These are phyloP conservation scores for Salvator merianae DNA, from an alignment of 2,113 vertebrate genomes.

Conservation along the genomic window DNA sequence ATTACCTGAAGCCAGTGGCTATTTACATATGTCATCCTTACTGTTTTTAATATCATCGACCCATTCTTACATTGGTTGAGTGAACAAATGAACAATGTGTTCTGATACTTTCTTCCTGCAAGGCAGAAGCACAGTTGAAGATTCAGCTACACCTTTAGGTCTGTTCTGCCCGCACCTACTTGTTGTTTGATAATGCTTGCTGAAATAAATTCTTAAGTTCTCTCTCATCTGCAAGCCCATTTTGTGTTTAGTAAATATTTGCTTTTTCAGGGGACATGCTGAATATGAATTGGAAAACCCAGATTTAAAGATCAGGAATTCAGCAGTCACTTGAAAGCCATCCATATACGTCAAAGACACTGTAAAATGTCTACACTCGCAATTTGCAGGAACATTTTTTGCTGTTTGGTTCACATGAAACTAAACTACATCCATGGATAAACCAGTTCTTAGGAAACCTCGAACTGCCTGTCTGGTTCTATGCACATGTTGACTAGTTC, in stretches of 20 bases:
- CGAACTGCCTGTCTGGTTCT: too few species aligned
- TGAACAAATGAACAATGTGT: background rate
- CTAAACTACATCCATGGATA: too few species aligned
- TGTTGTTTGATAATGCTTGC: background rate
- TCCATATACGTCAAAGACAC: background rate
- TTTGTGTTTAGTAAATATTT: background rate
- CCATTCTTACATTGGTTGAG: slow-evolving; percentile 22
- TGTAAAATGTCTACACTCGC: background rate
- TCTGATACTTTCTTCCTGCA: background rate
- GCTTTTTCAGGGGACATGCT: background rate
- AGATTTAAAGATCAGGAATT: background rate
- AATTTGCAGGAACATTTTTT: too few species aligned
- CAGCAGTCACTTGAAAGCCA: background rate
- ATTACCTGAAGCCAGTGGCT: slow-evolving; percentile 30
- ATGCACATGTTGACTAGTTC: too few species aligned
- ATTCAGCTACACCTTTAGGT: background rate
- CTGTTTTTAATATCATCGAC: slow-evolving; percentile 11
- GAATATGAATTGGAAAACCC: slow-evolving; percentile 1
- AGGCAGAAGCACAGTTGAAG: background rate
- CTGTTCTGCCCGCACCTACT: background rate
- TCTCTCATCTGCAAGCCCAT: background rate
- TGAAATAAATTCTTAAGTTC: background rate
- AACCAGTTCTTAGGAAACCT: too few species aligned
- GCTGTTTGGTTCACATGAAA: too few species aligned
- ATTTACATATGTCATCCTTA: background rate